Conservation (phyloP, 2,797 vertebrate species). For the Neoniphon sammara region DNA sequence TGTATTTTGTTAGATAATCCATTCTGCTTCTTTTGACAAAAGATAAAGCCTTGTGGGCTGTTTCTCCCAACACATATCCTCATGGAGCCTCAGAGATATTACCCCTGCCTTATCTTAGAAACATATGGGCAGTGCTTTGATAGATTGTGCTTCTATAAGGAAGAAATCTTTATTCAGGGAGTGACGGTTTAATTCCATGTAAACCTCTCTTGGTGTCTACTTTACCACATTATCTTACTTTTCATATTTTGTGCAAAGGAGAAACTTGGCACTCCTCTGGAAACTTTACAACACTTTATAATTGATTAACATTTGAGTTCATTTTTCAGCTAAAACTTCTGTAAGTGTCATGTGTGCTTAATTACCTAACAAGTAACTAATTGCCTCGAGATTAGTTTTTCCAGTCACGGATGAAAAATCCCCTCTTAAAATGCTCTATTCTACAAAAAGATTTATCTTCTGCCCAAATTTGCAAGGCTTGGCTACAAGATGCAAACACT, state of each 20-base stretch:
- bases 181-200: slow-evolving; percentile 63
- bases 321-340: slow-evolving; percentile 48
- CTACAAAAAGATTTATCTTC: slow-evolving; percentile 46
- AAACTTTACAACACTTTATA: slow-evolving; percentile 51
- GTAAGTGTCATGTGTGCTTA: slow-evolving; percentile 62
- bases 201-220: slow-evolving; percentile 44
- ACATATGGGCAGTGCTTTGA: slow-evolving; percentile 63
- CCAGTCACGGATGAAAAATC: slow-evolving; percentile 66
- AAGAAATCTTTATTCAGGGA: slow-evolving; percentile 65
- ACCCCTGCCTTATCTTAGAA: slow-evolving; percentile 65
- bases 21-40: slow-evolving; percentile 65
- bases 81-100: slow-evolving; percentile 58
- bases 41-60: slow-evolving; percentile 61
- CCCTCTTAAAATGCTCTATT: slow-evolving; percentile 31
- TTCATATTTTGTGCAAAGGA: slow-evolving; percentile 38
- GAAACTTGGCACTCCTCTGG: slow-evolving; percentile 17
- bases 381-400: slow-evolving; percentile 70
- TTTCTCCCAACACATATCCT: slow-evolving; percentile 59
- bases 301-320: slow-evolving; percentile 53
- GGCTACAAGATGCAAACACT: slow-evolving; percentile 30
- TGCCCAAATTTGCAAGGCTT: slow-evolving; percentile 20
- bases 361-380: slow-evolving; percentile 70
- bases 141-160: slow-evolving; percentile 61
- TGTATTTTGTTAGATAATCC: slow-evolving; percentile 60
- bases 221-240: slow-evolving; percentile 34